Conservation (phyloP, 2,113 vertebrate genomes). For the Semicossyphus pulcher region DNA sequence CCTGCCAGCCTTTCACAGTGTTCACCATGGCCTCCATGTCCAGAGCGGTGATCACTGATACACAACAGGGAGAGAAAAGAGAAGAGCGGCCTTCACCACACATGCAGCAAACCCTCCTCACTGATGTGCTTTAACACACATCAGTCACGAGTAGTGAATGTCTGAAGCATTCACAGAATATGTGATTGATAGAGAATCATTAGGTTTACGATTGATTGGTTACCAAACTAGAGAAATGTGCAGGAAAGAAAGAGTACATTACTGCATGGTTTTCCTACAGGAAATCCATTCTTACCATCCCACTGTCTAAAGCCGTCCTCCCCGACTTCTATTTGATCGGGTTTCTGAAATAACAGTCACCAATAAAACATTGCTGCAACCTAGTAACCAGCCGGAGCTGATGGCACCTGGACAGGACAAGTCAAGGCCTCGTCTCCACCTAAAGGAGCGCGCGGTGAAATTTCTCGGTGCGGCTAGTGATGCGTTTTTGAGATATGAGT, state of each 20-base stretch:
- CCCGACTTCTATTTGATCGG: slow-evolving; percentile 90
- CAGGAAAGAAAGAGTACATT: slow-evolving; percentile 84
- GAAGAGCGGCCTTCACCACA: slow-evolving; percentile 50
- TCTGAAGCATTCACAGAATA: slow-evolving; percentile 65
- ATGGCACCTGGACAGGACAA: slow-evolving; percentile 86
- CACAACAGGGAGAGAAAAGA: slow-evolving; percentile 56
- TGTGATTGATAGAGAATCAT: slow-evolving; percentile 41
- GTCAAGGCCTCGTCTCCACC: slow-evolving; percentile 79
- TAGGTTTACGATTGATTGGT: slow-evolving; percentile 63
- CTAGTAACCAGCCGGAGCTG: slow-evolving; percentile 81
- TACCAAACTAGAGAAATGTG: slow-evolving; percentile 75
- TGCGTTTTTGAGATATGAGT: background rate
- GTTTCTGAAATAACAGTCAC: slow-evolving; percentile 91
- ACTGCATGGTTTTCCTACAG: slow-evolving; percentile 87
- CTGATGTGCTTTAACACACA: slow-evolving; percentile 60
- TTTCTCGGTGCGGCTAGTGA: background rate
- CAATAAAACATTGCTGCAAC: slow-evolving; percentile 89
- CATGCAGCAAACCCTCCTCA: slow-evolving; percentile 6
- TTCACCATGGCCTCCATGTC: slow-evolving; percentile 88
- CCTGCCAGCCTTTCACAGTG: slow-evolving; percentile 85
- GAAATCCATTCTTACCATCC: slow-evolving; percentile 92
- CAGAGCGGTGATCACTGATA: slow-evolving; percentile 83
- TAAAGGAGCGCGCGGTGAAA: slow-evolving; percentile 56
- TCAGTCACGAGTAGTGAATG: slow-evolving; percentile 64
- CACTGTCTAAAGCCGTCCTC: slow-evolving; percentile 91